Conservation (phyloP, 2,888 invertebrate species). For the Dryococelus australis region DNA sequence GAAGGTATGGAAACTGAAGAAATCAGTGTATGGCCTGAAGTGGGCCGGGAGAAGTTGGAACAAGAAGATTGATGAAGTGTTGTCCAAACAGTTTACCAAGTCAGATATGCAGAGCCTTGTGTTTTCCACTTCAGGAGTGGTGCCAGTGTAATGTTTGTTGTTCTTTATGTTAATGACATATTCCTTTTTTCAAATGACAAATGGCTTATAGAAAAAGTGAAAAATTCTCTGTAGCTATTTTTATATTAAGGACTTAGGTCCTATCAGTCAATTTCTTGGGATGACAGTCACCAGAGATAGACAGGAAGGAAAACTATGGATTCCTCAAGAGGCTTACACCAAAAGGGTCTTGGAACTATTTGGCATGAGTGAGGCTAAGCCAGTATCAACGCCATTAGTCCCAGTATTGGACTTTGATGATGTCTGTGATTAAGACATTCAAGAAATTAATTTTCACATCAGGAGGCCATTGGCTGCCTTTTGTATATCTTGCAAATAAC, state of each 20-base stretch:
- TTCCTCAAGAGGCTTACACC: constrained; percentile 7
- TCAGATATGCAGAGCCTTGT: background rate
- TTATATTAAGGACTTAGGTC: background rate
- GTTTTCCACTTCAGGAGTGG: background rate
- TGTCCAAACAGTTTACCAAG: background rate
- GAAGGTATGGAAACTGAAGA: constrained; percentile 31
- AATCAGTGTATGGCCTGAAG: constrained; percentile 33
- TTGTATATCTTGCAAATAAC: no score
- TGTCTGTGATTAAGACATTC: background rate
- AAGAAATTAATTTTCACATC: background rate
- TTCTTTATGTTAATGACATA: background rate
- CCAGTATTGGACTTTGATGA: background rate
- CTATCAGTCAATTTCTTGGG: background rate
- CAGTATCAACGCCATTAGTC: background rate
- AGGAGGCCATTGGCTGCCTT: background rate
- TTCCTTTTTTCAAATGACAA: background rate
- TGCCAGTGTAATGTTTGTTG: background rate
- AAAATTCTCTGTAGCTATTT: background rate
- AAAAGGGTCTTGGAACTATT: background rate
- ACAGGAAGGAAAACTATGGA: background rate
- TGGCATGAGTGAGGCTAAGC: background rate
- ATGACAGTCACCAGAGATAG: background rate
- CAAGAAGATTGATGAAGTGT: background rate
- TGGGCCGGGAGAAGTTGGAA: constrained; percentile 25
- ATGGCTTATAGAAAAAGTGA: background rate